Base-by-base conservation (phyloP, 2,113 vertebrate species). In the Gopherus evgoodei region DNA sequence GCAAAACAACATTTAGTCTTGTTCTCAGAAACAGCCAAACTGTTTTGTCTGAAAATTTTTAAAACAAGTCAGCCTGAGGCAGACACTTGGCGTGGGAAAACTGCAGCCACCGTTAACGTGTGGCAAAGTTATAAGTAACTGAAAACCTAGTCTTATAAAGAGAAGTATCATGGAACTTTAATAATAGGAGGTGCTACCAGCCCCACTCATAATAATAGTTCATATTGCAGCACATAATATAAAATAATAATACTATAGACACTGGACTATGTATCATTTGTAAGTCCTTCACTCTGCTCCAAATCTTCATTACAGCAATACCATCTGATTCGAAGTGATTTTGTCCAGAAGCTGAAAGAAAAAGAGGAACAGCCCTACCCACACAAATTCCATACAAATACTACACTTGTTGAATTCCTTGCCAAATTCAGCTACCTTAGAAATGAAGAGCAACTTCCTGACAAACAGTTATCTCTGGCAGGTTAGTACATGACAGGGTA, bases 341-440 rank as follows among this genome's bases (percentile, higher is more conserved):
- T 98, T 72, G 98, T 99, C 95, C 97, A 98, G 87, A 97, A 98
- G 21, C 98, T 99, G 93, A 98, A 99, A 97, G 98, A 98, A 83
- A 98, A 98, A 12, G 97, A 87, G 6, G 93, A 98, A 38, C 52
- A 83, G 86, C 95, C 85, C 9, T 99, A 99, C 93, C 98, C 97
- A 47, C 98, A 99, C 52, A 95, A 98, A 94, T 99, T 97, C 91
- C 89, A 98, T 8, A 97, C 98, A 83, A 98, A 99, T 94, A 50
- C 98, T 84, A 98, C 96, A 0, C 98, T 99, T 44, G 96, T 94
- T 38, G 98, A 98, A 31, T 98, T 98, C 94, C 98, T 98, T 80
- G 96, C 95, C 11, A 98, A 98, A 82, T 98, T 98, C 94, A 96
- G 75, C 90, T 25, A 98, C 93, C 97, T 99, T 52, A 94, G 98